Base-by-base conservation (phyloP, 2,797 vertebrate genomes). In the Artibeus jamaicensis region DNA sequence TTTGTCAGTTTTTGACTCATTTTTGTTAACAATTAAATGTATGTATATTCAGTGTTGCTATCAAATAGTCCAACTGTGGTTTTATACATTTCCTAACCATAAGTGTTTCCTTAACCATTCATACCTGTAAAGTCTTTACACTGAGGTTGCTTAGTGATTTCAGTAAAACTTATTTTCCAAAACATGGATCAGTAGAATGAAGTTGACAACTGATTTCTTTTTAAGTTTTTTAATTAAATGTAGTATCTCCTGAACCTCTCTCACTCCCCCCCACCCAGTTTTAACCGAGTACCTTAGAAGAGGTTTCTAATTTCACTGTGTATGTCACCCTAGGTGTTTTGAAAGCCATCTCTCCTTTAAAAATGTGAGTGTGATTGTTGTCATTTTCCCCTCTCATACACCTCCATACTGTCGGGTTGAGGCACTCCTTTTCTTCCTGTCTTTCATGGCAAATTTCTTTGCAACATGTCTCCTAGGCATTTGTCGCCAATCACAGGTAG, bases 81-180 rank as follows among this genome's bases (percentile, higher is more conserved):
- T 96, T 83, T 86, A 70, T 68, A 74, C 87, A 86, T 84, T 95
- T 89, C 74, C 65, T 85, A 39, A 73, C 87, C 34, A 53, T 57
- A 71, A 74, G 37, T 89, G 37, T 86, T 83, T 67, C 39, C 50
- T 70, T 89, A 77, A 89, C n/a, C 93, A 78, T 68, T 94, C 42
- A 39, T 68, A 21, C 14, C 62, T 50, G 39, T 76, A 19, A 92
- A 91, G 42, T 37, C 65, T 90, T 95, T 83, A 62, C 29, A 53
- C 37, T 84, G 50, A 85, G 24, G 57, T 90, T 76, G 12, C n/a
- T 92, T 78, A 77, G 34, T 91, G n/a, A 82, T 82, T 86, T 91
- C 89, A 86, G 57, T 95, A 93, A 89, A 89, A 77, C 59, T 88
- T 91, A 86, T n/a, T 90, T 94, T 91, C 53, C 19, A 22, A 42